Percentiles rank a stretch among this genome's conserved stretches.
Evolutionary conservation across 2,888 invertebrate genomes (phyloP).

Genomic region (Acleris holmiana): DNA sequence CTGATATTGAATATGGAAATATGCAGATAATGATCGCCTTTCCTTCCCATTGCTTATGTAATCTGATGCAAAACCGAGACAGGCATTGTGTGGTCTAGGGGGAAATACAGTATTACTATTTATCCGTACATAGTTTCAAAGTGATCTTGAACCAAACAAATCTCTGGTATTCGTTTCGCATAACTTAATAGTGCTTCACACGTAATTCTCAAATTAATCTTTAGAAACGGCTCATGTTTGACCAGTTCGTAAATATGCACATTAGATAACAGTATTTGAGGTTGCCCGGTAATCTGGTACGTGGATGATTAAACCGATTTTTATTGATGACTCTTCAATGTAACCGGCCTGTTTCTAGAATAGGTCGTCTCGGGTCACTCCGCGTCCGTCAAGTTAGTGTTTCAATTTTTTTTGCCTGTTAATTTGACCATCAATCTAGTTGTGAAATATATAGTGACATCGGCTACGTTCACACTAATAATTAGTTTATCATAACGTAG

Average conservation of each 20-base stretch:
- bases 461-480: slow-evolving; percentile 17
- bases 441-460: slow-evolving; percentile 3
- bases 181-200: slow-evolving; percentile 44
- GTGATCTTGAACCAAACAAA: slow-evolving; percentile 25
- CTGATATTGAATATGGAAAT: slow-evolving; percentile 37
- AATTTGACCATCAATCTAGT: slow-evolving; percentile 33
- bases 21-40: slow-evolving; percentile 22
- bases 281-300: slow-evolving; percentile 32
- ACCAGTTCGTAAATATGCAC: slow-evolving; percentile 31
- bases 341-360: slow-evolving; percentile 44
- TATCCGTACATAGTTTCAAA: background rate
- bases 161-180: slow-evolving; percentile 50
- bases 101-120: slow-evolving; percentile 8
- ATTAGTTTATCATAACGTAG: too few species aligned
- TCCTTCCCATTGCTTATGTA: slow-evolving; percentile 26
- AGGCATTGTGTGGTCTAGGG: slow-evolving; percentile 18
- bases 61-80: slow-evolving; percentile 19
- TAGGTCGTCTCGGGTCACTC: slow-evolving; percentile 52
- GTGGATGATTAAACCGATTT: slow-evolving; percentile 43
- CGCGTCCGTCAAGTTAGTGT: slow-evolving; percentile 55
- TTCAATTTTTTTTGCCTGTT: slow-evolving; percentile 23
- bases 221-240: slow-evolving; percentile 40
- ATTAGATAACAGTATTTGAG: slow-evolving; percentile 33
- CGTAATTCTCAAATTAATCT: slow-evolving; percentile 51
- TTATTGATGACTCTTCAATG: slow-evolving; percentile 58